These are phyloP conservation scores for Cheilinus undulatus DNA, from an alignment of 2,113 vertebrate species.

Conservation along the genomic window DNA sequence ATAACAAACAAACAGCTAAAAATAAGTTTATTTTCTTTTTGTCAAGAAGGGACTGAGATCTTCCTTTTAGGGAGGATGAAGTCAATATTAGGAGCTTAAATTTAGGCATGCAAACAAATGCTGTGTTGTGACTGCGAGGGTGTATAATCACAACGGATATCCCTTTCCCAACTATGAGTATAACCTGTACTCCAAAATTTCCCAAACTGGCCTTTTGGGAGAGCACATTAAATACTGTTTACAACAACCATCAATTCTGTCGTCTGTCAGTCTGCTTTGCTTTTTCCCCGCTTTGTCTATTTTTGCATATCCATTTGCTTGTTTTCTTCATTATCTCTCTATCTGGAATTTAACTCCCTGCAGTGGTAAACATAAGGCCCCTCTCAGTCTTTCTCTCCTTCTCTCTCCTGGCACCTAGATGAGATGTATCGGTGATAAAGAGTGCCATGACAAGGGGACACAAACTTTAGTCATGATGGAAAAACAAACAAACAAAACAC, in stretches of 20 bases:
- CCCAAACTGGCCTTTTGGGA: background rate
- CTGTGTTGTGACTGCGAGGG: background rate
- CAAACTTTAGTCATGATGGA: slow-evolving; percentile 66
- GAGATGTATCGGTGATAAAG: slow-evolving; percentile 78
- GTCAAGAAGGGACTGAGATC: background rate
- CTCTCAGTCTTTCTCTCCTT: slow-evolving; percentile 62
- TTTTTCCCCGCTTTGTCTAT: slow-evolving; percentile 71
- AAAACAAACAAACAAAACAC: slow-evolving; percentile 80
- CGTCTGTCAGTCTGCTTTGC: slow-evolving; percentile 75
- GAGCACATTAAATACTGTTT: slow-evolving; percentile 24
- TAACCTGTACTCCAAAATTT: background rate
- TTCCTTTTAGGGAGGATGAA: background rate
- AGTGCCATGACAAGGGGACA: slow-evolving; percentile 70
- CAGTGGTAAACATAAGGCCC: slow-evolving; percentile 79
- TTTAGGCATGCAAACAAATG: background rate
- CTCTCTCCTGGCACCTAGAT: slow-evolving; percentile 65
- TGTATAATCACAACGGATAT: background rate
- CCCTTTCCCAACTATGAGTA: background rate
- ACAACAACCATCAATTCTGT: slow-evolving; percentile 45
- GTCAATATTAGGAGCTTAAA: background rate
- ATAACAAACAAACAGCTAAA: background rate
- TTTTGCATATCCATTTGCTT: slow-evolving; percentile 83
- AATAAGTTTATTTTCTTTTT: background rate
- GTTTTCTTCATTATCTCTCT: slow-evolving; percentile 78
- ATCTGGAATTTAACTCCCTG: slow-evolving; percentile 81